Evolutionary conservation across 1,140 invertebrate species (phyloP).

Genomic region (Drosophila kohkoa): DNA sequence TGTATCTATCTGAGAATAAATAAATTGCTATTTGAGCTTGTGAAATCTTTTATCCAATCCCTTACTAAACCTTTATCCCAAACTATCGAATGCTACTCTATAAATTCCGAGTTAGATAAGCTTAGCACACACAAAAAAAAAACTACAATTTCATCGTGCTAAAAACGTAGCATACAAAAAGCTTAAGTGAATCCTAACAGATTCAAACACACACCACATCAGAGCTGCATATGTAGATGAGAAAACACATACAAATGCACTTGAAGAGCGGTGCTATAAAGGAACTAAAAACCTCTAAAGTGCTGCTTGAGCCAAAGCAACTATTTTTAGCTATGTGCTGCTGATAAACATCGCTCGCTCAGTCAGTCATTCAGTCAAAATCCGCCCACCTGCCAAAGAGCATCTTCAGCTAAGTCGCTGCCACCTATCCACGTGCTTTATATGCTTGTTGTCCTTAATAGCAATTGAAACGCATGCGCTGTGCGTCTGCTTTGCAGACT

Average conservation of each 20-base stretch:
- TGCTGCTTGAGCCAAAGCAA: conserved; percentile 25
- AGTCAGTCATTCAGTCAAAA: conserved; percentile 7
- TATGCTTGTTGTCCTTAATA: conserved; percentile 41
- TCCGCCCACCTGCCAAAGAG: conserved; percentile 12
- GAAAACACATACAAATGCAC: background rate
- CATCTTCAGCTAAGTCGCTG: background rate
- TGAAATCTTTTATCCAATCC: too few relatives aligned
- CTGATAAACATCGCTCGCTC: conserved; percentile 40
- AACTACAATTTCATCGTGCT: background rate
- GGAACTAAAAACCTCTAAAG: conserved; percentile 24
- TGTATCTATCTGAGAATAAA: too few relatives aligned
- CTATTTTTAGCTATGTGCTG: conserved; percentile 40
- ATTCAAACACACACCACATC: background rate
- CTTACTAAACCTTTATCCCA: too few relatives aligned
- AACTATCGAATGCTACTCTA: too few relatives aligned
- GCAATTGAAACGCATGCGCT: conserved; percentile 45
- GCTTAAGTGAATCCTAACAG: background rate
- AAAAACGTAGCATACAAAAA: background rate
- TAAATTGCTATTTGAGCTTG: too few relatives aligned
- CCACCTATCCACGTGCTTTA: conserved; percentile 35
- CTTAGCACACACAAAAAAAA: background rate
- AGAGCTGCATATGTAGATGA: background rate
- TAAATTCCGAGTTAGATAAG: background rate
- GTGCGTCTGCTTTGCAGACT: conserved; percentile 21
- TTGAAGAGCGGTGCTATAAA: conserved; percentile 17